Percentiles rank a stretch among this genome's conserved stretches.
Conservation (phyloP, 2,888 invertebrate species). For the Diadegma fenestrale region DNA sequence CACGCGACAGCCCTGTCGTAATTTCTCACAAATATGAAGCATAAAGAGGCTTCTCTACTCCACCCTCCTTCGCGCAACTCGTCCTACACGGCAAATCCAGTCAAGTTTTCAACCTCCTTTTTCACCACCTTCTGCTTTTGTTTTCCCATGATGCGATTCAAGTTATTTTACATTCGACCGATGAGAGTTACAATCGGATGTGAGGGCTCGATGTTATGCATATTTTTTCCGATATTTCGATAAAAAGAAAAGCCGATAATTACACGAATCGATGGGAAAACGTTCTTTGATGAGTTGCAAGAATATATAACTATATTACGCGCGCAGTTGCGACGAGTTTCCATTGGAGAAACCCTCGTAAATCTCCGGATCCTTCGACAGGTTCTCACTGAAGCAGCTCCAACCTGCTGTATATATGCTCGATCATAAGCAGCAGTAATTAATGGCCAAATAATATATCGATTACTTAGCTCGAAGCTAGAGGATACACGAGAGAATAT, state of each 20-base stretch:
- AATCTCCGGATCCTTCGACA: conserved; percentile 73
- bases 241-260: conserved; percentile 55
- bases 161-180: background rate
- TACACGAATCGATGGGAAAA: conserved; percentile 31
- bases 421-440: conserved; percentile 78
- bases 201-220: conserved; percentile 10
- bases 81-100: conserved; percentile 40
- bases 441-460: conserved; percentile 79
- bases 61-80: conserved; percentile 40
- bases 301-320: conserved; percentile 11
- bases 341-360: conserved; percentile 68
- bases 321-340: conserved; percentile 11
- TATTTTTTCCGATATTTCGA: conserved; percentile 5
- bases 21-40: conserved; percentile 77
- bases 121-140: background rate
- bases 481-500: conserved; percentile 73
- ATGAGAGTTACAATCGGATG: background rate
- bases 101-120: conserved; percentile 25
- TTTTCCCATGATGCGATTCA: background rate
- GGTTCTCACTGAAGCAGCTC: conserved; percentile 72
- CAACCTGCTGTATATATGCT: conserved; percentile 65
- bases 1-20: conserved; percentile 78
- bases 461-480: conserved; percentile 75
- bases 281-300: conserved; percentile 22
- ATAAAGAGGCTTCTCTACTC: conserved; percentile 31